phyloP scores from a whole-genome alignment of 2,113 vertebrate species.

The Hyperoodon ampullatus region DNA sequence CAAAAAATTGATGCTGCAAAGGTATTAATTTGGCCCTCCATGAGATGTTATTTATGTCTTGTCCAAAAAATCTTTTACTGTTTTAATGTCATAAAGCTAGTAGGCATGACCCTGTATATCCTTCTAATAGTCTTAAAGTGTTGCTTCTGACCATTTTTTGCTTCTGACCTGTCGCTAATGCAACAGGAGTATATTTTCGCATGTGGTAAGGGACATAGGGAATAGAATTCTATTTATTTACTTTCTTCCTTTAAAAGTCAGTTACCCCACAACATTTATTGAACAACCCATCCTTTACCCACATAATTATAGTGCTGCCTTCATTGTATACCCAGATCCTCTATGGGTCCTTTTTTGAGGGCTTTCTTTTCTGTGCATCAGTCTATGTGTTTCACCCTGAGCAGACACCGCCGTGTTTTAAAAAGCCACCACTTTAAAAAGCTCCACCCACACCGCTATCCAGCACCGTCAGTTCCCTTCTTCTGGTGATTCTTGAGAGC shows the following conservation, averaged over 20 bases:
- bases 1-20: constrained; percentile 31
- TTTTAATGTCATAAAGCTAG: background rate
- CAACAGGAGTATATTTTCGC: background rate
- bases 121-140: background rate
- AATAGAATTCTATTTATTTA: constrained; percentile 36
- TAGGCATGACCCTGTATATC: background rate
- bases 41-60: constrained; percentile 18
- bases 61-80: constrained; percentile 29
- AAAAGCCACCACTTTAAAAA: background rate
- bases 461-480: background rate
- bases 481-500: background rate
- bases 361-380: background rate
- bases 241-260: constrained; percentile 36
- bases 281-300: background rate
- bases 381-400: background rate
- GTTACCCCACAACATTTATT: background rate
- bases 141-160: constrained; percentile 19
- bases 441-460: accelerated
- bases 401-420: background rate
- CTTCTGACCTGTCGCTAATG: background rate
- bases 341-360: background rate
- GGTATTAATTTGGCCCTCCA: constrained; percentile 12
- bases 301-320: background rate
- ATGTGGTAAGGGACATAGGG: background rate
- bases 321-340: background rate